Conservation (phyloP, 2,888 invertebrate species). For the Pycnomerus fuliginosus region DNA sequence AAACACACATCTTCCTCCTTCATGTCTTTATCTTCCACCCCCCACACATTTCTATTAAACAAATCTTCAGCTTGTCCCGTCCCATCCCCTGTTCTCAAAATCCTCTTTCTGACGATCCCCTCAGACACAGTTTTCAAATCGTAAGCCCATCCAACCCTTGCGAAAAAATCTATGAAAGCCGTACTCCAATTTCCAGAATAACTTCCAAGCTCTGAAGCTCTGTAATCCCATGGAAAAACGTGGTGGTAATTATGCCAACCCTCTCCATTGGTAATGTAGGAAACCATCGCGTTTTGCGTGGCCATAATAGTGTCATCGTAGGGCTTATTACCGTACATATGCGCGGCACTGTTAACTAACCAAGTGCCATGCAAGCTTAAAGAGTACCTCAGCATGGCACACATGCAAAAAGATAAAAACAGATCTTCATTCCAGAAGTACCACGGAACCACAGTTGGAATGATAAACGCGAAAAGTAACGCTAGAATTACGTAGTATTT, state of each 20-base stretch:
- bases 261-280: slow-evolving; percentile 61
- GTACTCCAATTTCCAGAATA: slow-evolving; percentile 5
- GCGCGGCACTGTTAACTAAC: slow-evolving; percentile 89
- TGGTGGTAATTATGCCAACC: slow-evolving; percentile 81
- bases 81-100: slow-evolving; percentile 1
- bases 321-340: slow-evolving; percentile 74
- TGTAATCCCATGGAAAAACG: slow-evolving; percentile 69
- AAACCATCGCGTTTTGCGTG: slow-evolving; percentile 62
- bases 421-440: slow-evolving; percentile 73
- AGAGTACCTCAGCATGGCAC: slow-evolving; percentile 75
- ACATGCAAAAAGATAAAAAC: slow-evolving; percentile 66
- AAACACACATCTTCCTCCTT: slow-evolving; percentile 5
- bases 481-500: slow-evolving; percentile 70
- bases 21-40: slow-evolving; percentile 71
- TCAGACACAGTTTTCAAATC: slow-evolving; percentile 3
- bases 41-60: slow-evolving; percentile 80
- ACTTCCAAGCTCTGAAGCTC: slow-evolving; percentile 55
- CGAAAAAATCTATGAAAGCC: slow-evolving; percentile 9
- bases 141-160: slow-evolving; percentile 9
- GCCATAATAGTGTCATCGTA: slow-evolving; percentile 65
- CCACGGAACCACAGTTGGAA: slow-evolving; percentile 77
- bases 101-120: neutral
- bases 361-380: slow-evolving; percentile 83
- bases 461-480: slow-evolving; percentile 72
- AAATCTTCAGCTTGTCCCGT: no score